phyloP scores from a whole-genome alignment of 2,888 invertebrate species.

The Trissonchulus latispiculum region DNA sequence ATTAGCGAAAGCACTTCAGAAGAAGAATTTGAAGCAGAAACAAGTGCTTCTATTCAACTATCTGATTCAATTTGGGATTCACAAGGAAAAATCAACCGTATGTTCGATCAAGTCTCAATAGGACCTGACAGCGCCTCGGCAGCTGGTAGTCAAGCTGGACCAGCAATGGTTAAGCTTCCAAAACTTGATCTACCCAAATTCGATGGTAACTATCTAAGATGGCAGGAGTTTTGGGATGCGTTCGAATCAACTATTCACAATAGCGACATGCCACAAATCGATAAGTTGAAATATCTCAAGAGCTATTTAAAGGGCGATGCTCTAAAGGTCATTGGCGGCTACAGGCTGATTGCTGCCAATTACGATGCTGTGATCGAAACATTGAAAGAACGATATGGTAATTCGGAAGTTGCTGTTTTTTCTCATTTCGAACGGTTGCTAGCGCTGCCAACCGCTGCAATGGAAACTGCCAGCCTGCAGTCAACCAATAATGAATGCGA shows the following conservation, averaged over 20 bases:
- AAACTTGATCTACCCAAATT: background rate
- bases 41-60: background rate
- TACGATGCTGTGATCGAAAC: background rate
- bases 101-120: background rate
- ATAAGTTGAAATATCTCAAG: no score
- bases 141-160: background rate
- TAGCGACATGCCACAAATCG: background rate
- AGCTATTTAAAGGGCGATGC: background rate
- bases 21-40: background rate
- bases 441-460: background rate
- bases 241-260: background rate
- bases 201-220: background rate
- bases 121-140: background rate
- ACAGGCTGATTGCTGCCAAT: background rate
- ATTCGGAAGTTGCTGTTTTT: background rate
- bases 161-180: background rate
- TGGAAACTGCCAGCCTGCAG: background rate
- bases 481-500: background rate
- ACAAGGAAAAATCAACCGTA: background rate
- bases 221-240: background rate
- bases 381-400: slow-evolving; percentile 4
- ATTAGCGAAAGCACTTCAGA: background rate
- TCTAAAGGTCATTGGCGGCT: background rate
- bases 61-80: background rate
- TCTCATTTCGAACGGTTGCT: no score